phyloP scores from a whole-genome alignment of 2,888 invertebrate genomes.

The Microdon myrmicae region DNA sequence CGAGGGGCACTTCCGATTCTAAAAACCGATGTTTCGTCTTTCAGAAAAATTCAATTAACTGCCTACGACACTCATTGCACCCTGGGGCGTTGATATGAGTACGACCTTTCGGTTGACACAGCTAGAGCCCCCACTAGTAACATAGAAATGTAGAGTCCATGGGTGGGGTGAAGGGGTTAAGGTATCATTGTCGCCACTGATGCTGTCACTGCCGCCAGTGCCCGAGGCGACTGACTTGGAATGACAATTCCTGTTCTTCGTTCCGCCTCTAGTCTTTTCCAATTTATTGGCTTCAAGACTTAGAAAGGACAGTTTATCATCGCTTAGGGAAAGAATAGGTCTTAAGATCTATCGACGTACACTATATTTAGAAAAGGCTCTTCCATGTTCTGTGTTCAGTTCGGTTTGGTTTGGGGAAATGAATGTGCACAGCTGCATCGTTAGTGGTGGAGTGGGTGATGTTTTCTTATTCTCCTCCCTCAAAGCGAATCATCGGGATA shows the following conservation, averaged over 20 bases:
- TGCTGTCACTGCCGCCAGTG: no score
- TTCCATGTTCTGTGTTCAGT: no score
- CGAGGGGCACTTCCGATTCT: conserved; percentile 20
- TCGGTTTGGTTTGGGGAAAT: no score
- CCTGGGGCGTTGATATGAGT: conserved; percentile 46
- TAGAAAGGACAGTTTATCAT: conserved; percentile 44
- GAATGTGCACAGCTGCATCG: no score
- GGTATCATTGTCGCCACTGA: no score
- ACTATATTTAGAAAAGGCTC: conserved; percentile 20
- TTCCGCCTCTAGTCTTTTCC: conserved; percentile 17
- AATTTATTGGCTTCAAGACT: conserved; percentile 41
- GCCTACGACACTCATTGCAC: conserved; percentile 42
- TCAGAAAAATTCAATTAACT: conserved; percentile 43
- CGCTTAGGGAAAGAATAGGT: conserved; percentile 31
- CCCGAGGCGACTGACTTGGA: conserved; percentile 33
- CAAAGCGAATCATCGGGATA: no score
- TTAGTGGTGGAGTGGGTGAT: no score
- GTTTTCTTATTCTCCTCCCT: no score
- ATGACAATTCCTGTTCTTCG: conserved; percentile 31
- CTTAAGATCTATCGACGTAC: conserved; percentile 25
- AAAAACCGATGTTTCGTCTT: conserved; percentile 41
- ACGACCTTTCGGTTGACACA: conserved; percentile 42
- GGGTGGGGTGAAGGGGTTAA: no score
- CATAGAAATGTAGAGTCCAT: no score
- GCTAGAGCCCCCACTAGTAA: no score